Base-by-base conservation (phyloP, 2,888 invertebrate species). In the Antitype chi region DNA sequence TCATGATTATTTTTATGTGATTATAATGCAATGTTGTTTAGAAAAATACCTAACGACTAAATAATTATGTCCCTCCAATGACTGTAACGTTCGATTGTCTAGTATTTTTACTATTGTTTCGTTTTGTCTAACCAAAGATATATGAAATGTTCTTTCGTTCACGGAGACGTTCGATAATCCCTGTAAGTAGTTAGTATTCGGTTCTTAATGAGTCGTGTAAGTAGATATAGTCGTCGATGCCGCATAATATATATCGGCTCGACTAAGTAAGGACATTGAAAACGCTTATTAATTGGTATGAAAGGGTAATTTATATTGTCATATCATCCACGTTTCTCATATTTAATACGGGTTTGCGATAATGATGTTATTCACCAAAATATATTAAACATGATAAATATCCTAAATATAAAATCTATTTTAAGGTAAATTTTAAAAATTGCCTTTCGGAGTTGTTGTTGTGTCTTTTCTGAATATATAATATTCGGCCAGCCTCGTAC, bases 211-310 rank as follows among this genome's bases (percentile, higher is more conserved):
- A 93, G 92, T 95, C 92, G 95, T 95, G 92, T 96, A 95, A 95
- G 94, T 96, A 96, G 96, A 91, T 93, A 90, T 95, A 96, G 96
- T 91, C 90, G 94, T 94, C 95, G 95, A 90, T 87, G 92, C 94
- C 94, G 95, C 90, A 87, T 80, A 80, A 80, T 80, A 80, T 93
- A 90, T 94, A 94, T 92, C 94, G 95, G 94, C 89, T 93, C 94
- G 95, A 93, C 94, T 95, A 94, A 94, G 92, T 96, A 96, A 96
- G 96, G 95, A 96, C 96, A 96, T 96, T 96, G 96, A 96, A 95
- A 96, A 96, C 96, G 96, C 96, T 96, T 96, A 96, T 96, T 96
- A 96, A 96, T 96, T 96, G 96, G 96, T 96, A 96, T 96, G 96
- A 96, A 96, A 96, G 96, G 96, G 96, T 96, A 96, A 96, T 96